Evolutionary conservation across 2,113 vertebrate genomes (phyloP).

Genomic region (Columba livia): DNA sequence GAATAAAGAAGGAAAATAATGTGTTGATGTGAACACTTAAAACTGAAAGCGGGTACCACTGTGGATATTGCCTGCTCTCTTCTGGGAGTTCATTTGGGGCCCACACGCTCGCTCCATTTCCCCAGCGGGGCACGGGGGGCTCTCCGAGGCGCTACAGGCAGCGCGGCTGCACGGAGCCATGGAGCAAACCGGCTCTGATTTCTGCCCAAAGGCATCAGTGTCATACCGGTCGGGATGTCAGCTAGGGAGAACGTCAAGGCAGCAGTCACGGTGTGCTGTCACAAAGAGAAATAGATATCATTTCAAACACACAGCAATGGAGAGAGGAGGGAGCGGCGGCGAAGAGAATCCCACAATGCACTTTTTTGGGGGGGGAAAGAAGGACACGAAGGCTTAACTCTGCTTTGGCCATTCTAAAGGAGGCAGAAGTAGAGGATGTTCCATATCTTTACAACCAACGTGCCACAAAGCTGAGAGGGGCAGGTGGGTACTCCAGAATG

Average conservation of each 20-base stretch:
- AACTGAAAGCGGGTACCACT: not conserved
- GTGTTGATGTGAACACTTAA: not conserved
- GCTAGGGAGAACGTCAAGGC: constrained; percentile 80
- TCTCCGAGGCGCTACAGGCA: constrained; percentile 44
- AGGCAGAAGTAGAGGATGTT: not conserved
- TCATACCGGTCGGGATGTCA: constrained; percentile 83
- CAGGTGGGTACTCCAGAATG: not conserved
- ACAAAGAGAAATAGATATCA: constrained; percentile 92
- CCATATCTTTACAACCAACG: not conserved
- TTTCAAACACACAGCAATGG: constrained; percentile 76
- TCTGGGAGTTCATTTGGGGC: constrained; percentile 73
- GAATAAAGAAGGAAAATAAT: too few species aligned
- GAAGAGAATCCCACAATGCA: constrained; percentile 54
- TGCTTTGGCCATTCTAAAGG: not conserved
- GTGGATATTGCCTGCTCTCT: not conserved
- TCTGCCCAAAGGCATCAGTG: constrained; percentile 88
- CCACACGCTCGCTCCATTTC: constrained; percentile 39
- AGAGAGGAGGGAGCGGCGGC: constrained; percentile 34
- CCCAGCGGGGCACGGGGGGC: constrained; percentile 52
- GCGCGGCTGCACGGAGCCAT: not conserved
- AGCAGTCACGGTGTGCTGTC: constrained; percentile 81
- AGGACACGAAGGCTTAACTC: constrained; percentile 9
- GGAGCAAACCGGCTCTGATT: constrained; percentile 89
- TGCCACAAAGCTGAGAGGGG: not conserved
- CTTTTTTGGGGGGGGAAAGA: not conserved